phyloP scores from a whole-genome alignment of 2,888 invertebrate species.

The Drosophila picticornis region DNA sequence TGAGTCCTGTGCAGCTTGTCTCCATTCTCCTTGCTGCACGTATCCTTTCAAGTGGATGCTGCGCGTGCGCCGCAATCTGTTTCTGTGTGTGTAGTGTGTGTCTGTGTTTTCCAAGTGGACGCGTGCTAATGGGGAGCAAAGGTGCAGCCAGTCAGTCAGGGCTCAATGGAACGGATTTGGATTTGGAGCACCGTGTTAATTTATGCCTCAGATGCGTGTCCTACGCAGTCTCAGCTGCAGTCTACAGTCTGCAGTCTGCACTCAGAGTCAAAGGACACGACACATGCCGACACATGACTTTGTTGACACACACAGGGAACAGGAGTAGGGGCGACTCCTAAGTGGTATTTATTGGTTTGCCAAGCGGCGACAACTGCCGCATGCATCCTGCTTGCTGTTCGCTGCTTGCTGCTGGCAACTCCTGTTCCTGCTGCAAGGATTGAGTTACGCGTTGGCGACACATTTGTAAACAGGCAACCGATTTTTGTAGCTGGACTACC shows the following conservation, averaged over 20 bases:
- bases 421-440: constrained; percentile 55
- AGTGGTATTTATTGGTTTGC: constrained; percentile 80
- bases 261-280: constrained; percentile 60
- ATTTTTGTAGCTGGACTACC: constrained; percentile 68
- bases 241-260: constrained; percentile 62
- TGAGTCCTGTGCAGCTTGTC: constrained; percentile 66
- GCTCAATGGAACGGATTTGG: constrained; percentile 40
- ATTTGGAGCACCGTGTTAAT: constrained; percentile 57
- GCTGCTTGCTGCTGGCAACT: constrained; percentile 40
- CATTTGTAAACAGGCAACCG: constrained; percentile 77
- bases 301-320: constrained; percentile 55
- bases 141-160: constrained; percentile 67
- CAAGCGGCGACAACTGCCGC: constrained; percentile 76
- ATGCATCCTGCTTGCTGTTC: constrained; percentile 61
- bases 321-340: constrained; percentile 44
- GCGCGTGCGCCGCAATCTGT: constrained; percentile 34
- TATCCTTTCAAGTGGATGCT: constrained; percentile 52
- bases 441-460: constrained; percentile 78
- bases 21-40: constrained; percentile 4
- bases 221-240: constrained; percentile 71
- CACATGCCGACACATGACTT: constrained; percentile 32
- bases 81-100: neutral
- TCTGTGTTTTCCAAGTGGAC: constrained; percentile 77
- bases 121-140: constrained; percentile 80
- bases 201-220: constrained; percentile 68